Conservation (phyloP, 2,888 invertebrate genomes). For the Amblyjoppa fuscipennis region DNA sequence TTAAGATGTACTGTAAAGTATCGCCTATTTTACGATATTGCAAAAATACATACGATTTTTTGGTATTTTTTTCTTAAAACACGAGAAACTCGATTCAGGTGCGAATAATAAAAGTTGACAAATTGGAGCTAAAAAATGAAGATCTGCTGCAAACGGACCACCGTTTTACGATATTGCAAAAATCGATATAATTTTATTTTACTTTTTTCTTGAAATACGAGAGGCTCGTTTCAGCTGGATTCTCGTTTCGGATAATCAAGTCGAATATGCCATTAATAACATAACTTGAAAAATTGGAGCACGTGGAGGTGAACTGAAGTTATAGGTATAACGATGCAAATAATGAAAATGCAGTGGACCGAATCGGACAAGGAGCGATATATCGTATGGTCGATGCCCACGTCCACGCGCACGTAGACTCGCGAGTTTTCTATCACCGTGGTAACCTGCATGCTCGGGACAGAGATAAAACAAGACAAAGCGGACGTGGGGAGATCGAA, state of each 20-base stretch:
- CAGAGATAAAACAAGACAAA: neutral
- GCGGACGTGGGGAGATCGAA: neutral
- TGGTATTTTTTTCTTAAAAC: no score
- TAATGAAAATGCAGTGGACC: neutral
- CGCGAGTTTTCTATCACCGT: neutral
- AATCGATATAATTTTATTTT: no score
- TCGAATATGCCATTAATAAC: neutral
- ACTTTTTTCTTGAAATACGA: no score
- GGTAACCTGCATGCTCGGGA: neutral
- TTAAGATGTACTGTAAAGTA: no score
- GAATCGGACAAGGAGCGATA: neutral
- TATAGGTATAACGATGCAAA: neutral
- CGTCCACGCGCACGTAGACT: neutral
- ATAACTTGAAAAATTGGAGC: neutral
- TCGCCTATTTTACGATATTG: no score
- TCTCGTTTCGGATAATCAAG: neutral
- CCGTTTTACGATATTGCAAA: no score
- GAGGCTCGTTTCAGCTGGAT: neutral
- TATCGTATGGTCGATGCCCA: neutral
- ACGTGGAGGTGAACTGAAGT: neutral
- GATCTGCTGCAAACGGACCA: no score
- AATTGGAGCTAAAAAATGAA: no score
- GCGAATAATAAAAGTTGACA: no score
- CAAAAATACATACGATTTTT: no score
- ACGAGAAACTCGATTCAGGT: no score